These are phyloP conservation scores for Oscheius sp. DNA, from an alignment of 2,888 invertebrate genomes.

Conservation along the genomic window DNA sequence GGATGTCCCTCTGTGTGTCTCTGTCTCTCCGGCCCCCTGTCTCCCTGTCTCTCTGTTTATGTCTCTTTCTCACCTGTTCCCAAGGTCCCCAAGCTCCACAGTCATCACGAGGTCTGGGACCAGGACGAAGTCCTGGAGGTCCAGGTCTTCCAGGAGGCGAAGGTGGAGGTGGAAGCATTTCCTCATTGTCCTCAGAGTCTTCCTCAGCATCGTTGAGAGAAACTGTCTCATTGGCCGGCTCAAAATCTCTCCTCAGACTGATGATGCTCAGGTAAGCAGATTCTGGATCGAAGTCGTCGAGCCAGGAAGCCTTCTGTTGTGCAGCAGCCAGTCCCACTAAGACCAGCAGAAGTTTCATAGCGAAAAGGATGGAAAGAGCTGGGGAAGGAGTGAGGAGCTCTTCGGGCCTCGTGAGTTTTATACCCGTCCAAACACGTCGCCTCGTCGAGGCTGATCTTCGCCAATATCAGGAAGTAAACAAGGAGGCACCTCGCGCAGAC, in stretches of 20 bases:
- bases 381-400: neutral
- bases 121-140: constrained; percentile 13
- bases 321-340: constrained; percentile 20
- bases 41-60: no score
- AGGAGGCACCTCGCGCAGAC: constrained; percentile 7
- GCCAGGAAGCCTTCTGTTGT: constrained; percentile 14
- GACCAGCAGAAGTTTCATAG: constrained; percentile 28
- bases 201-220: constrained; percentile 6
- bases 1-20: neutral
- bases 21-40: neutral
- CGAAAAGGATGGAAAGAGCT: neutral
- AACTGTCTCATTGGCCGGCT: constrained; percentile 12
- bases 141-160: constrained; percentile 14
- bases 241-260: constrained; percentile 14
- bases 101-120: constrained; percentile 3
- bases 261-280: constrained; percentile 21
- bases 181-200: neutral
- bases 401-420: constrained; percentile 2
- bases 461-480: constrained; percentile 37
- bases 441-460: constrained; percentile 28
- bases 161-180: neutral
- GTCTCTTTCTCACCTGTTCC: constrained; percentile 19
- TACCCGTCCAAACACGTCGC: constrained; percentile 32
- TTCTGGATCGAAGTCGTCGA: constrained; percentile 30
- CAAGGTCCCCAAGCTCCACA: constrained; percentile 33